Conservation (phyloP, 2,797 vertebrate species). For the Chelon labrosus region DNA sequence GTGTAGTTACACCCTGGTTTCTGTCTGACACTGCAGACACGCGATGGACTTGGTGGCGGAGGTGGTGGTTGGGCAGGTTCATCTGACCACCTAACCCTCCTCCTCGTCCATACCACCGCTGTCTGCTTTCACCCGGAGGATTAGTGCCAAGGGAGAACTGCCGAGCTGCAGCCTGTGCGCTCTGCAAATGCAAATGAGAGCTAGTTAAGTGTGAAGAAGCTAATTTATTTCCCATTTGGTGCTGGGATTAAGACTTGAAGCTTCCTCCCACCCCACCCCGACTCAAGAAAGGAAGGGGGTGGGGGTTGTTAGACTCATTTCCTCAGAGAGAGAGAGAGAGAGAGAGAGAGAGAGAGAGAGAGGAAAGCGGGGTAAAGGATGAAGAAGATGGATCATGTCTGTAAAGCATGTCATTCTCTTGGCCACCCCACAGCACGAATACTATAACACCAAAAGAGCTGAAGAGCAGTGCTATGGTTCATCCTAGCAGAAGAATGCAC, state of each 20-base stretch:
- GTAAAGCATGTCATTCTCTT: constrained; percentile 26
- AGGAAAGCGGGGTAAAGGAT: constrained; percentile 48
- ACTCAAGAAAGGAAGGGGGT: constrained; percentile 34
- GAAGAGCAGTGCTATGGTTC: neutral
- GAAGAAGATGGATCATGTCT: constrained; percentile 33
- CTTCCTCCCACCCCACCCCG: constrained; percentile 74
- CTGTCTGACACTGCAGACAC: constrained; percentile 33
- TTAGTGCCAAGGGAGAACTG: constrained; percentile 85
- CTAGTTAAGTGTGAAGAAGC: constrained; percentile 93
- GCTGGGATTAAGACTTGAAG: constrained; percentile 90
- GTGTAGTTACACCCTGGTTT: constrained; percentile 15
- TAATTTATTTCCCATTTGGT: constrained; percentile 93
- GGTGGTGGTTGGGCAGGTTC: constrained; percentile 60
- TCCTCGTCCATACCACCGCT: constrained; percentile 59
- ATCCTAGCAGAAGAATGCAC: neutral
- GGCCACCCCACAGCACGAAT: constrained; percentile 6
- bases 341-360: constrained; percentile 38
- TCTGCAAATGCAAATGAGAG: constrained; percentile 88
- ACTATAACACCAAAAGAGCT: neutral
- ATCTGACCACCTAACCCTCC: constrained; percentile 45
- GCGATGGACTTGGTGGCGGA: constrained; percentile 2
- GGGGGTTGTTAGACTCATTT: constrained; percentile 64
- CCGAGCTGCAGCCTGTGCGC: constrained; percentile 75
- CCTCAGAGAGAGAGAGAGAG: constrained; percentile 43
- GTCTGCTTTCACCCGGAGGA: constrained; percentile 82